phyloP scores from a whole-genome alignment of 2,797 vertebrate species.

The Dendrocincla tyrannina region DNA sequence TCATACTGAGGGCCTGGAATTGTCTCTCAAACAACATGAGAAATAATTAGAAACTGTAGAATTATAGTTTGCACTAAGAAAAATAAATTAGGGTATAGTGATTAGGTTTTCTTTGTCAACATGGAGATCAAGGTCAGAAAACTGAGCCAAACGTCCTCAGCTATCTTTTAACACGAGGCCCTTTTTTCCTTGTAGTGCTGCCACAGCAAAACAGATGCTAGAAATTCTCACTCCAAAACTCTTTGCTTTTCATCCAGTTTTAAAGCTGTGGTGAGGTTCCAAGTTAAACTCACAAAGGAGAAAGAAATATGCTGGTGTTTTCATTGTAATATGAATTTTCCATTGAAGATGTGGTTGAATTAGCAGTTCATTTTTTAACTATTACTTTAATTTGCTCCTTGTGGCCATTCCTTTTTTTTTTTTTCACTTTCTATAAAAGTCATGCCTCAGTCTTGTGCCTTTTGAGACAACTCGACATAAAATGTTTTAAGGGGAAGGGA shows the following conservation, averaged over 20 bases:
- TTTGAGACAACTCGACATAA: background rate
- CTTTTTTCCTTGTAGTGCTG: slow-evolving; percentile 30
- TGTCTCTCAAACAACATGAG: background rate
- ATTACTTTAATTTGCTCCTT: slow-evolving; percentile 69
- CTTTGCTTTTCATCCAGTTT: slow-evolving; percentile 65
- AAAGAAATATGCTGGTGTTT: slow-evolving; percentile 24
- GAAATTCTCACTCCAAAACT: slow-evolving; percentile 43
- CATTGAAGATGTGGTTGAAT: slow-evolving; percentile 53
- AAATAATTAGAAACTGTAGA: slow-evolving; percentile 28
- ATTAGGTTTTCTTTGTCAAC: slow-evolving; percentile 36
- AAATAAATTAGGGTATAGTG: background rate
- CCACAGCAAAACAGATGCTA: slow-evolving; percentile 48
- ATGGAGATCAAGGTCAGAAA: slow-evolving; percentile 57
- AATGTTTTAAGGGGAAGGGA: background rate
- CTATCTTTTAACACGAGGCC: slow-evolving; percentile 39
- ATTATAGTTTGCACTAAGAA: slow-evolving; percentile 24
- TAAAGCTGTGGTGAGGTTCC: slow-evolving; percentile 3
- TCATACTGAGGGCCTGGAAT: background rate
- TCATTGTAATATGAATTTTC: slow-evolving; percentile 42
- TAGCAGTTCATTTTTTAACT: slow-evolving; percentile 47
- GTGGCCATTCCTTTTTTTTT: background rate
- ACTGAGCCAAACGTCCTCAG: slow-evolving; percentile 56
- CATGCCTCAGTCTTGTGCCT: background rate
- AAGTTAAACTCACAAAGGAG: background rate
- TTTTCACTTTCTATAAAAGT: background rate